phyloP scores from a whole-genome alignment of 1,140 invertebrate species.

The Bradynema listronoti region DNA sequence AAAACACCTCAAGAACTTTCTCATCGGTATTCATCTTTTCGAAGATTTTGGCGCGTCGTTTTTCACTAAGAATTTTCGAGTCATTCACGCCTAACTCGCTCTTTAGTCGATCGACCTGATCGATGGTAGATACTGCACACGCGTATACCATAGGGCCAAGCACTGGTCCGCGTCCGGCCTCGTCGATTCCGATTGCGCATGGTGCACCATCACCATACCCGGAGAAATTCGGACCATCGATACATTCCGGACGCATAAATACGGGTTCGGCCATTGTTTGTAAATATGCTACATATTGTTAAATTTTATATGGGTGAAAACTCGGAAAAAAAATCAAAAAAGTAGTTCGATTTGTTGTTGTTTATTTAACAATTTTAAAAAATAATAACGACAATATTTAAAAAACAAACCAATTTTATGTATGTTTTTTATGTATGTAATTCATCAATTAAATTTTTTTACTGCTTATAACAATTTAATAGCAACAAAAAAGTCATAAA shows the following conservation, averaged over 20 bases:
- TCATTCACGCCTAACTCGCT: conserved; percentile 71
- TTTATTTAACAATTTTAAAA: too few species aligned
- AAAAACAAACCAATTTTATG: background rate
- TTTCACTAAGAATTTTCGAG: conserved; percentile 88
- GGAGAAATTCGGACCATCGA: too few species aligned
- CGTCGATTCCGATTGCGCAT: conserved; percentile 89
- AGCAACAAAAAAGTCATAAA: background rate
- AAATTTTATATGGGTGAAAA: too few species aligned
- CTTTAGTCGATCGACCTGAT: conserved; percentile 66
- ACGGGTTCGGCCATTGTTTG: too few species aligned
- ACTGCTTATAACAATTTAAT: background rate
- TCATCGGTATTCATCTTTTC: conserved; percentile 70
- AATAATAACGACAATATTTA: conserved; percentile 2
- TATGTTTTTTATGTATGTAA: background rate
- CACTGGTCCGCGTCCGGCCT: conserved; percentile 92
- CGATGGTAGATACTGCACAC: conserved; percentile 43
- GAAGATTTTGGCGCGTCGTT: conserved; percentile 80
- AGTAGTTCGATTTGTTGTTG: too few species aligned
- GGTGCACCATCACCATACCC: too few species aligned
- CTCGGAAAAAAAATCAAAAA: too few species aligned
- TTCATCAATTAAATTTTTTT: too few species aligned
- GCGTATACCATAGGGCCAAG: conserved; percentile 66
- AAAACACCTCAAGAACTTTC: conserved; percentile 62
- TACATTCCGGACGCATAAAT: too few species aligned
- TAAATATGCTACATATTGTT: too few species aligned